Base-by-base conservation (phyloP, 2,797 vertebrate genomes). In the Linurgus olivaceus region DNA sequence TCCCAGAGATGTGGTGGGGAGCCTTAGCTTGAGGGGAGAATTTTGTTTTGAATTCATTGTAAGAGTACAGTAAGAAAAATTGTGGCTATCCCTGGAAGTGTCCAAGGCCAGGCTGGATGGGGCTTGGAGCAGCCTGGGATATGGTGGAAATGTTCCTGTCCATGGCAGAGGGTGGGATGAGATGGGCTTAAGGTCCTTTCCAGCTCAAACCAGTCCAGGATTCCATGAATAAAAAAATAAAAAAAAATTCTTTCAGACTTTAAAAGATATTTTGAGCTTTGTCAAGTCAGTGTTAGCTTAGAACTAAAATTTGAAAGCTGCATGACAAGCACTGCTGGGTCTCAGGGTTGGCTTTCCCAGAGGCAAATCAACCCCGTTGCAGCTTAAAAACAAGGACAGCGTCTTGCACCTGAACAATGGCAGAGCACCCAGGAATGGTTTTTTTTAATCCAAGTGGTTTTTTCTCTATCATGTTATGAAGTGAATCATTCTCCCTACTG, bases 391-490 rank as follows among this genome's bases (percentile, higher is more conserved):
- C 24, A 58, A 33, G 51, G 44, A 2, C 9, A 73, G 47, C 25
- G 24, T 18, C 17, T 45, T 47, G 6, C 18, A 5, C 73, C 45
- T 23, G 8, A 45, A 50, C 31, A 63, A 35, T 4, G 29, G 13
- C 6, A n/a, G 45, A 74, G 33, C 10, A 57, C 9, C 5, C 19
- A 16, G 54, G n/a, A 40, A 18, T 28, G 15, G 4, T 33, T 35
- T 20, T 17, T 28, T 67, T 44, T 55, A 29, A 18, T 25, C 29
- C 5, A 14, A 8, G 20, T 1, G 17, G 6, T 63, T 77, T 81
- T 29, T 23, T 3, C 28, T 59, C 3, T 26, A 8, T 33, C 0
- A 1, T 33, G 11, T 37, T 67, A 63, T 0, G 0, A n/a, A 73
- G 29, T 50, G 20, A 81, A 75, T 51, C 8, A 4, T 66, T 77